Base-by-base conservation (phyloP, 2,113 vertebrate genomes). In the Diphyllodes magnificus region DNA sequence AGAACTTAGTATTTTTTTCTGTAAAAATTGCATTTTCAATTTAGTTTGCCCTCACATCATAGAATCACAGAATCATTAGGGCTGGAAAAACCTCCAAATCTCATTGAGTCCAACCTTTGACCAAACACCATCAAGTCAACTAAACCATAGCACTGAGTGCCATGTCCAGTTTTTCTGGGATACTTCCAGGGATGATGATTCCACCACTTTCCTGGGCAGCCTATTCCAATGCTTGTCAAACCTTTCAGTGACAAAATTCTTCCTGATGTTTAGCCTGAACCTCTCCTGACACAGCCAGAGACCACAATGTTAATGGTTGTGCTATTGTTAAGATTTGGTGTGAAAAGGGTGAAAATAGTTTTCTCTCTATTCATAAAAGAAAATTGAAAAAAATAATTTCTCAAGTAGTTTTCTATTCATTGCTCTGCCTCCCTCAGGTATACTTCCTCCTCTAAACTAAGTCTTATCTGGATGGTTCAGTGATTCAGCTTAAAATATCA, bases 141-240 rank as follows among this genome's bases (percentile, higher is more conserved):
- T 33, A 42, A 75, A 42, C 15, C 35, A 30, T 2, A 49, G 20
- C 30, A 39, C 24, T 53, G 14, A 7, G 5, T 8, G 7, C 9
- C 28, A 11, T 13, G 7, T 30, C 20, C 53, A 53, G 9, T 8
- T 68, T 28, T 60, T 68, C 45, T 60, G 13, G 16, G 53, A 40
- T 5, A 15, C 5, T 61, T n/a, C 4, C 21, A 22, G 16, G 0
- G 1, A 17, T 15, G 7, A 7, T 30, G 9, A 53, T 50, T n/a
- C 23, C 15, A 24, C 9, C 33, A n/a, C 28, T n/a, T 47, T 25
- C 16, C 54, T 40, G 24, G 30, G 20, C 20, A 82, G 13, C 13
- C 16, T 53, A 10, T 68, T 76, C 24, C 30, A 30, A 18, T 10
- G 9, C 20, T n/a, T 66, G 37, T 30, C 28, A 68, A 66, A 39